A percentile compares a stretch with the other conserved stretches of the same genome.
Conservation (phyloP, 2,797 vertebrate species). For the Anomalospiza imberbis region DNA sequence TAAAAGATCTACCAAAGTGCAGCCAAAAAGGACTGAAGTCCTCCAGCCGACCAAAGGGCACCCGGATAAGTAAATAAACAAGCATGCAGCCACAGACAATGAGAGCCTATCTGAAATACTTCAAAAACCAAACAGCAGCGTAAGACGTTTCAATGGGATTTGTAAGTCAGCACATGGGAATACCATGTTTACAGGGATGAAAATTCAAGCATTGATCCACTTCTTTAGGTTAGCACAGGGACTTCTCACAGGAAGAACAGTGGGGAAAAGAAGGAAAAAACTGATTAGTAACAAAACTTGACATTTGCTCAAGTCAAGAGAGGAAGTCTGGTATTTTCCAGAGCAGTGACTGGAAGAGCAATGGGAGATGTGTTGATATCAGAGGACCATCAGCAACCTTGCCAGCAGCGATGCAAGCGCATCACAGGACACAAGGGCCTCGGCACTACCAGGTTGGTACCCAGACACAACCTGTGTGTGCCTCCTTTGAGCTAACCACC, state of each 20-base stretch:
- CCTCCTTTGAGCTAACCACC: neutral
- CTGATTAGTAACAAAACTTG: neutral
- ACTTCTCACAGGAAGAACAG: neutral
- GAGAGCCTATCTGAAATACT: neutral
- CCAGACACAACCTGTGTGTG: neutral
- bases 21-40: neutral
- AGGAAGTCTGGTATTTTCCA: neutral
- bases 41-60: neutral
- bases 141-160: neutral
- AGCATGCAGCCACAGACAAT: neutral
- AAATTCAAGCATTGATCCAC: neutral
- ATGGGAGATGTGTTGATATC: neutral
- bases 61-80: neutral
- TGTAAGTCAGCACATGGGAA: neutral
- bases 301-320: neutral
- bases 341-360: neutral
- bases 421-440: neutral
- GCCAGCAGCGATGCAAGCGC: accelerated
- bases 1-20: neutral
- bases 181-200: neutral
- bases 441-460: neutral
- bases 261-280: neutral
- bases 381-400: neutral
- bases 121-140: neutral
- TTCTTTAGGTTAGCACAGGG: neutral